Conservation (phyloP, 2,113 vertebrate genomes). For the Paralichthys olivaceus region DNA sequence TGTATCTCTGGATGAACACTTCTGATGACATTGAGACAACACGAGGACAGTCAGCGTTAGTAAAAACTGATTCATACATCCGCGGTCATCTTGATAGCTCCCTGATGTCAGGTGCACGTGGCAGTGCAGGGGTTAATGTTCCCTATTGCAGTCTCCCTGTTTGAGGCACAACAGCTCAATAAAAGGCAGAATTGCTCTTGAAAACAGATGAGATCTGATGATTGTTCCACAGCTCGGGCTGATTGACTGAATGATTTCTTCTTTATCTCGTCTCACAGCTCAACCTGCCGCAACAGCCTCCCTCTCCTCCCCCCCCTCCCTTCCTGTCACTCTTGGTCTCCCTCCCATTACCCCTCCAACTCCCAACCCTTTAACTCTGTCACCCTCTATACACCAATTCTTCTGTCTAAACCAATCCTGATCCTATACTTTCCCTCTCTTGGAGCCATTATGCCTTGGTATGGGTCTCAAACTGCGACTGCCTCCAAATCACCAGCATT, state of each 20-base stretch:
- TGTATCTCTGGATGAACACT: not conserved
- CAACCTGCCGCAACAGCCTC: slow-evolving; percentile 56
- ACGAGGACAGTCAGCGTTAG: not conserved
- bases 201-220: slow-evolving; percentile 83
- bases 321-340: slow-evolving; percentile 53
- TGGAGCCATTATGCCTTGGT: slow-evolving; percentile 40
- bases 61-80: slow-evolving; percentile 10
- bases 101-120: not conserved
- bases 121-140: slow-evolving; percentile 62
- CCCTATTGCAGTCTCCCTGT: slow-evolving; percentile 56
- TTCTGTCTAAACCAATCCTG: slow-evolving; percentile 51
- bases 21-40: not conserved
- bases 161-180: slow-evolving; percentile 83
- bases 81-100: slow-evolving; percentile 5
- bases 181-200: slow-evolving; percentile 80
- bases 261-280: slow-evolving; percentile 78
- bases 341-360: slow-evolving; percentile 51
- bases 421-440: slow-evolving; percentile 29
- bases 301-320: slow-evolving; percentile 38
- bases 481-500: slow-evolving; percentile 56
- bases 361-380: slow-evolving; percentile 49
- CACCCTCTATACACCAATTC: slow-evolving; percentile 57
- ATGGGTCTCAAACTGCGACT: slow-evolving; percentile 39
- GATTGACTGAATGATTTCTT: slow-evolving; percentile 84
- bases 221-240: slow-evolving; percentile 73